Percentiles rank a stretch among this genome's conserved stretches.
phyloP scores from a whole-genome alignment of 2,797 vertebrate species.

The Amniataba percoides region DNA sequence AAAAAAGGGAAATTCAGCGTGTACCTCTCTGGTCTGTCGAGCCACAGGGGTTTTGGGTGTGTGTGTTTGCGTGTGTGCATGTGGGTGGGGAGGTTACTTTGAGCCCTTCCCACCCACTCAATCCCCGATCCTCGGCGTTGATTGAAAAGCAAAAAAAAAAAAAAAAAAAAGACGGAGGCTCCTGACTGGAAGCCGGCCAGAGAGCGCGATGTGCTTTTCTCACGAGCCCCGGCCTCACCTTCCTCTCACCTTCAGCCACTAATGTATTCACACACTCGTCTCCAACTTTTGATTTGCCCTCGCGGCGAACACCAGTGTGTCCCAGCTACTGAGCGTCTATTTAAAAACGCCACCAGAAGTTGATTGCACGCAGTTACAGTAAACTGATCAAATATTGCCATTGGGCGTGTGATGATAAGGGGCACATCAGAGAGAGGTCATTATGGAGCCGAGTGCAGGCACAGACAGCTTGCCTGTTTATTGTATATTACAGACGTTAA shows the following conservation, averaged over 20 bases:
- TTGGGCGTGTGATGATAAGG: slow-evolving; percentile 25
- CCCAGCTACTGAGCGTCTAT: slow-evolving; percentile 35
- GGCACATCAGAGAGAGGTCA: slow-evolving; percentile 35
- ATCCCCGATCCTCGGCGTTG: slow-evolving; percentile 46
- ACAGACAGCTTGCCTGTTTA: slow-evolving; percentile 46
- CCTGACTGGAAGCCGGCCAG: slow-evolving; percentile 41
- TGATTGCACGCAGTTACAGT: slow-evolving; percentile 49
- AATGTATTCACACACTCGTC: slow-evolving; percentile 51
- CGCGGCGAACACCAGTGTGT: slow-evolving; percentile 37
- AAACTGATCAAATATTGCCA: slow-evolving; percentile 69
- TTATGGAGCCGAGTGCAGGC: slow-evolving; percentile 38
- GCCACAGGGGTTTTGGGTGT: slow-evolving; percentile 57
- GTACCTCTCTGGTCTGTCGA: slow-evolving; percentile 47
- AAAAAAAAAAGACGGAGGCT: slow-evolving; percentile 16
- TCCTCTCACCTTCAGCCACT: slow-evolving; percentile 53
- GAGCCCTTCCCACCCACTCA: slow-evolving; percentile 66
- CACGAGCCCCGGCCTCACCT: slow-evolving; percentile 52
- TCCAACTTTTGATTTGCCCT: slow-evolving; percentile 43
- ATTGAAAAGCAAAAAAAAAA: slow-evolving; percentile 46
- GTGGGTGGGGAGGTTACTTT: slow-evolving; percentile 63
- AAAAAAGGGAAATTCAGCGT: slow-evolving; percentile 40
- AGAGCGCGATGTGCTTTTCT: slow-evolving; percentile 30
- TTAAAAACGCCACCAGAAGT: slow-evolving; percentile 39
- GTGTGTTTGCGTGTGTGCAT: slow-evolving; percentile 38
- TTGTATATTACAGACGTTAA: slow-evolving; percentile 52